A percentile compares a stretch with the other conserved stretches of the same genome.
These are phyloP conservation scores for Oceanites oceanicus DNA, from an alignment of 2,113 vertebrate genomes.

Conservation along the genomic window DNA sequence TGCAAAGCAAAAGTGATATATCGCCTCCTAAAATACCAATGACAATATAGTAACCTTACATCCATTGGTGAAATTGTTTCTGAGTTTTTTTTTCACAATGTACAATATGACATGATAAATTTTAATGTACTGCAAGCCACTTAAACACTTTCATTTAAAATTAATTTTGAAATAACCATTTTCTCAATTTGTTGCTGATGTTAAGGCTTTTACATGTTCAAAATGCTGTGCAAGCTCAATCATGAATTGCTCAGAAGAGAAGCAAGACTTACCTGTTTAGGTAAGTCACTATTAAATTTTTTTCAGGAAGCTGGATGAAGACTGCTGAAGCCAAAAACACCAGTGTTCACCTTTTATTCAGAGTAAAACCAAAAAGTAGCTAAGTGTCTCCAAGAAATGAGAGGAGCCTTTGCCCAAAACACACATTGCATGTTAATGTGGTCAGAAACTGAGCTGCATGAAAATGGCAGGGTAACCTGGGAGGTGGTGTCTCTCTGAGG, in stretches of 20 bases:
- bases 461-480: not conserved
- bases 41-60: not conserved
- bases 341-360: not conserved
- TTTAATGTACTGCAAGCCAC: not conserved
- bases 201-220: not conserved
- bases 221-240: not conserved
- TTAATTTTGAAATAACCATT: not conserved
- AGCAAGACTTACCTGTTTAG: not conserved
- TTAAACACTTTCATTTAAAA: not conserved
- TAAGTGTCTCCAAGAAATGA: not conserved
- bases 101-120: not conserved
- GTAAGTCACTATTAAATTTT: not conserved
- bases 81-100: not conserved
- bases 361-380: not conserved
- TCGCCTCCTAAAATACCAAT: not conserved
- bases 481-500: too few species aligned
- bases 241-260: not conserved
- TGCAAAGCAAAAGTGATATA: not conserved
- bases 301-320: not conserved
- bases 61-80: not conserved
- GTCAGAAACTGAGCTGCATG: not conserved
- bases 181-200: not conserved
- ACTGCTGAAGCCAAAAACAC: not conserved
- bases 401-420: not conserved
- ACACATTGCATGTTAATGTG: not conserved